Evolutionary conservation across 2,888 invertebrate genomes (phyloP), one percentile per base, ranked within the genome.

Genomic region (Listrodromus nycthemerus): DNA sequence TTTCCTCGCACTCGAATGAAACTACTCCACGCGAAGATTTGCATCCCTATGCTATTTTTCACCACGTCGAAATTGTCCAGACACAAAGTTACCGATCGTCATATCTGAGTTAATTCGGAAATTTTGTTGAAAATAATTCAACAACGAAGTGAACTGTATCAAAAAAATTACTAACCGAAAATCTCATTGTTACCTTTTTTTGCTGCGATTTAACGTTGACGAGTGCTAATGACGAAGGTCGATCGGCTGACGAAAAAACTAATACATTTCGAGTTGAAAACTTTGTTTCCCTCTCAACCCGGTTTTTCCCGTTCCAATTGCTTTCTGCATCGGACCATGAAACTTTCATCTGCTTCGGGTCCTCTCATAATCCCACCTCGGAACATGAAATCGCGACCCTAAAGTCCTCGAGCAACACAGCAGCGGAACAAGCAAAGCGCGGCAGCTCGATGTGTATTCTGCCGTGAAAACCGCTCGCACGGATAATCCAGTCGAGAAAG

Each of bases 381-480:
- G 55, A 76, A 66, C 67, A 76, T 66, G 41, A 55, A 16, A 55
- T 67, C 73, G 63, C 41, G 67, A 66, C 77, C 69, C 50, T 24
- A 50, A 48, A 48, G 48, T 66, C 66, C 73, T 73, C 73, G 79
- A 66, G 73, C 63, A 73, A 66, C 79, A 66, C 79, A 73, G 70
- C 41, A 24, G 63, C 33, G 52, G 52, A 61, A 67, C 45, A 67
- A 67, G 67, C 67, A 37, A 52, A 58, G 13, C 33, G 48, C 37
- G 27, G 55, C 52, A 37, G 73, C 79, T 66, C 55, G 30, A 45
- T 69, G 79, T 80, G 71, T 80, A 66, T 41, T 58, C 79, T 66
- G 37, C 66, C 79, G 79, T 80, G 65, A 80, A 80, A 80, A 71
- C 41, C 71, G 45, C 79, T 80, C 79, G 79, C 71, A 73, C 66